Evolutionary conservation across 2,888 invertebrate species (phyloP).

Genomic region (Ormyrus rosae): DNA sequence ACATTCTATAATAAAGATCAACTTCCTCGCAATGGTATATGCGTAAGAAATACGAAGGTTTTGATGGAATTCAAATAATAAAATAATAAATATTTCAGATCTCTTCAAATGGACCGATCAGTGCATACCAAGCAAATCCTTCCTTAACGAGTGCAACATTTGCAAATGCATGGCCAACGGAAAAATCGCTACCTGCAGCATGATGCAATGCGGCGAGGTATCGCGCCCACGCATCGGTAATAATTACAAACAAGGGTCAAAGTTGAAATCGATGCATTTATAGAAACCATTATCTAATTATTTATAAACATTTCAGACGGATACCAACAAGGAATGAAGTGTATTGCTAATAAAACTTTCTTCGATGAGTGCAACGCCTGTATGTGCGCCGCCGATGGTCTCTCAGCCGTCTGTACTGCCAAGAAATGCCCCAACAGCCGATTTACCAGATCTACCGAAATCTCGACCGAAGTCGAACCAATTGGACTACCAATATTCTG

Average conservation of each 20-base stretch:
- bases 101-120: background rate
- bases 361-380: conserved; percentile 58
- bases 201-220: conserved; percentile 61
- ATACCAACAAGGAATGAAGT: background rate
- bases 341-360: conserved; percentile 75
- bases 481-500: too few species aligned
- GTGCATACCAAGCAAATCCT: conserved; percentile 75
- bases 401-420: background rate
- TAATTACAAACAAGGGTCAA: too few species aligned
- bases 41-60: background rate
- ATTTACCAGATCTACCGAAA: too few species aligned
- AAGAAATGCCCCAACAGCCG: too few species aligned
- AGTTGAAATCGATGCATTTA: too few species aligned
- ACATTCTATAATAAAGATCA: background rate
- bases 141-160: conserved; percentile 77
- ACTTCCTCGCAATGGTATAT: conserved; percentile 6
- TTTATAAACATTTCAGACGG: background rate
- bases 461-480: too few species aligned
- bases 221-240: too few species aligned
- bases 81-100: conserved; percentile 10
- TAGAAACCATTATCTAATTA: background rate
- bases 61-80: background rate
- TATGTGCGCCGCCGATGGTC: background rate
- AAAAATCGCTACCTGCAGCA: conserved; percentile 76
- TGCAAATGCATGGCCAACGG: conserved; percentile 78